Base-by-base conservation (phyloP, 2,888 invertebrate species). In the Acronicta aceris region DNA sequence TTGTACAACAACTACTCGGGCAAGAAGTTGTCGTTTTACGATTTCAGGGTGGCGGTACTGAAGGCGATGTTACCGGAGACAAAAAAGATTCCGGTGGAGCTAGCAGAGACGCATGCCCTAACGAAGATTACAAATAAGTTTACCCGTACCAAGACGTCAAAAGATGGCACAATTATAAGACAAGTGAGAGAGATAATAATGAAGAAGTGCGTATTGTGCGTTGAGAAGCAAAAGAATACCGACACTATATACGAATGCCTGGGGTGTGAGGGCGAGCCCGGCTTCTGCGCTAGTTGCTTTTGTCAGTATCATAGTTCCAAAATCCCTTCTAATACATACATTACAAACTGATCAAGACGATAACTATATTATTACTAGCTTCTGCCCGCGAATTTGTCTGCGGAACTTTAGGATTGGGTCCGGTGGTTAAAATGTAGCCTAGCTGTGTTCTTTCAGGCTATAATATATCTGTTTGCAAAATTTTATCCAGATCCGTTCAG, bases 1-100 rank as follows among this genome's bases (percentile, higher is more conserved):
- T 33, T 65, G 38, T 64, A 13, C 6, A 65, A 64, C 1, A 43
- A 51, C 9, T 63, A 17, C 21, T 64, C 63, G 21, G 41, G 33
- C 16, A 38, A 27, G 15, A 63, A 42, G 9, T 13, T 64, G 21
- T 21, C 5, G 9, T 64, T 21, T 16, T 46, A 63, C n/a, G 46
- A 50, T 12, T 64, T 50, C 9, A 50, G 63, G 30, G 1, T 63
- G 16, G 16, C 8, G 1, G 36, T 62, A 13, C 9, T 63, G 10
- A 62, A 25, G 54, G 54, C 15, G 13, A 56, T 63, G 49, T 36
- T 62, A 41, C 63, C 63, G 10, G 12, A 38, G 16, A 36, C 36
- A 6, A 5, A 6, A n/a, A 4, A 1, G 13, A n/a, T n/a, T n/a
- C 1, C n/a, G 0, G n/a, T 13, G 38, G n/a, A 2, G n/a, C n/a